Evolutionary conservation across 2,888 invertebrate species (phyloP), one percentile per base, ranked within the genome.

Genomic region (Galeopsomyia nigrocyanea): DNA sequence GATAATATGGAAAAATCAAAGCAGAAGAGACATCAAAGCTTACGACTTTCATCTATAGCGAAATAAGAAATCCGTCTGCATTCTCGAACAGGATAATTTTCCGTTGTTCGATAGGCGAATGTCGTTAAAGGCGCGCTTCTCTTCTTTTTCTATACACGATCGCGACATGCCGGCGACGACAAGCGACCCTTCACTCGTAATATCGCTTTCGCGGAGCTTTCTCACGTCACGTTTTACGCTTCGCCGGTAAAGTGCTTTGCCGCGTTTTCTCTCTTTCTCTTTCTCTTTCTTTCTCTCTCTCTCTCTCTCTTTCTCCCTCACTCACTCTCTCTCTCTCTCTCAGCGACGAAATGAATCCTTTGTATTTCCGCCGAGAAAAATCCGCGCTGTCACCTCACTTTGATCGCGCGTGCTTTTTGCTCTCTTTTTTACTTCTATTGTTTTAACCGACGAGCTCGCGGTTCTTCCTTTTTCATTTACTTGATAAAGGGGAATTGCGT

Each of bases 291-390:
- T n/a, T n/a, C n/a, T n/a, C n/a, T n/a, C n/a, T n/a, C 31, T 31
- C 31, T 31, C 31, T 31, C 31, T 31, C 31, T 31, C 7, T 31
- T 31, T 7, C 31, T 31, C 31, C 7, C 7, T 31, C 31, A 5
- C 31, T 39, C 39, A 1, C 39, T 39, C 13, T 10, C 39, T 39
- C 39, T 1, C 39, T 13, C 7, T 10, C 39, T 3, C 39, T 39
- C 7, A 13, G 13, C 10, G 69, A 62, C 69, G 61, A 66, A 73
- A 69, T 66, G 69, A 73, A 73, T 73, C 69, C 69, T 73, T 73
- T 73, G 69, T 69, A 55, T 60, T 68, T 62, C 58, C 47, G 60
- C 9, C 3, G 19, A 13, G 50, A 22, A 39, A 31, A 58, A 31
- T 50, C 57, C 46, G 26, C 19, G 16, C 47, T 64, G 53, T 60